Conservation (phyloP, 2,113 vertebrate species). For the Antigone vipio region DNA sequence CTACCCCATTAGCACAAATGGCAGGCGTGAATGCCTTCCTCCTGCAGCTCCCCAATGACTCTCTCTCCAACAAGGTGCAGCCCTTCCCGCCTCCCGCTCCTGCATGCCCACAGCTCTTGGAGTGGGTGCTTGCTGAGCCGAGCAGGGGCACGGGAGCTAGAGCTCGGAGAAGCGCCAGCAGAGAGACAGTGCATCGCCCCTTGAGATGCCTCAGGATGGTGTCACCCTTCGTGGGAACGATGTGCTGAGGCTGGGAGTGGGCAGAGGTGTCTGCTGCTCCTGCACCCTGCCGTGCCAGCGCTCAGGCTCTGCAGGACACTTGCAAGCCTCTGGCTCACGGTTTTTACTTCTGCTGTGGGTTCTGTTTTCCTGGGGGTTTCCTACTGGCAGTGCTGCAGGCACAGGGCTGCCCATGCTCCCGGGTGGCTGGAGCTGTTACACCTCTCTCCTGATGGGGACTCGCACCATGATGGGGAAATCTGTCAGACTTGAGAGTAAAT, state of each 20-base stretch:
- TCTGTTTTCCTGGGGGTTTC: neutral
- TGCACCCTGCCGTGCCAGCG: neutral
- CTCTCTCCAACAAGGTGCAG: neutral
- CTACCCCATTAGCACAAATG: neutral
- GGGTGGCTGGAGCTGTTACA: neutral
- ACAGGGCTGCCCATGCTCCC: fast-evolving
- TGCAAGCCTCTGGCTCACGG: fast-evolving
- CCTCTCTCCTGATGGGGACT: fast-evolving
- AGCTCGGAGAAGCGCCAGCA: neutral
- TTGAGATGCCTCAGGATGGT: neutral
- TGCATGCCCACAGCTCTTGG: neutral
- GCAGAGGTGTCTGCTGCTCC: fast-evolving
- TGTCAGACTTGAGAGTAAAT: neutral
- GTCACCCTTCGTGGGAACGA: fast-evolving
- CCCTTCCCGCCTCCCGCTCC: neutral
- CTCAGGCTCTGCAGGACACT: neutral
- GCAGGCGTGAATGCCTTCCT: neutral
- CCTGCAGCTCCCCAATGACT: neutral
- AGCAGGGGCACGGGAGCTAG: fast-evolving
- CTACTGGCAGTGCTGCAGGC: neutral
- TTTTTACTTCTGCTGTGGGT: neutral
- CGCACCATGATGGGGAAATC: neutral
- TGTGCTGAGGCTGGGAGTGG: neutral
- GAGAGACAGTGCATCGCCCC: neutral
- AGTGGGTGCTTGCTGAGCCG: neutral